Base-by-base conservation (phyloP, 23 tunicate genomes). In the Halocynthia aurantium region DNA sequence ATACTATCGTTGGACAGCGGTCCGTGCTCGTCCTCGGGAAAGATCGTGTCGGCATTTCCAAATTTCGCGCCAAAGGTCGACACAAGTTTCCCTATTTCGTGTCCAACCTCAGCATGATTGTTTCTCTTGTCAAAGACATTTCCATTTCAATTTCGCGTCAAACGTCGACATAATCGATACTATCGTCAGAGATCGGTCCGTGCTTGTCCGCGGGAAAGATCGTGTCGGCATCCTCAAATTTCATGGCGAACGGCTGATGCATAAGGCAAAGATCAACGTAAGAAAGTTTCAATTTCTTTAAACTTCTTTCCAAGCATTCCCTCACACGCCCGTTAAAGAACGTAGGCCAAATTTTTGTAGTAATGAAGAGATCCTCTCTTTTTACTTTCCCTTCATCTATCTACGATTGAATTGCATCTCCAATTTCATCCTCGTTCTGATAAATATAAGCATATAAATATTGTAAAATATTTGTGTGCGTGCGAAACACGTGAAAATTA, bases 181-280 rank as follows among this genome's bases (percentile, higher is more conserved):
- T 86, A 18, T 58, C 67, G 57, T 55, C 74, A 11, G 75, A 7
- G 6, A 8, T 21, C 12, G 58, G 15, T 22, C 81, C 77, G 1
- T 67, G 66, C 22, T 67, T 72, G 69, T 81, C 81, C 52, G 71
- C 44, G 0, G 81, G 79, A 17, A 73, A 61, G 19, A 82, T 62
- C 7, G 63, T 73, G 10, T 74, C 65, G 12, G 61, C 83, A 18
- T 52, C 55, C 2, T 49, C 57, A 54, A 83, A 82, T 72, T 80
- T n/a, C 13, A 68, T 62, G 10, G 86, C 81, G 77, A 78, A 77
- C 7, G 99, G 99, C 80, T 79, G 77, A 74, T 95, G 99, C 51
- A 95, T 89, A 0, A 95, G 69, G 71, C 85, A 95, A 17, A 95
- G 79, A 82, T 95, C 99, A 13, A 95, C 68, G 53, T 95, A 95